Evolutionary conservation across 2,888 invertebrate genomes (phyloP).

Genomic region (Emmelina monodactyla): DNA sequence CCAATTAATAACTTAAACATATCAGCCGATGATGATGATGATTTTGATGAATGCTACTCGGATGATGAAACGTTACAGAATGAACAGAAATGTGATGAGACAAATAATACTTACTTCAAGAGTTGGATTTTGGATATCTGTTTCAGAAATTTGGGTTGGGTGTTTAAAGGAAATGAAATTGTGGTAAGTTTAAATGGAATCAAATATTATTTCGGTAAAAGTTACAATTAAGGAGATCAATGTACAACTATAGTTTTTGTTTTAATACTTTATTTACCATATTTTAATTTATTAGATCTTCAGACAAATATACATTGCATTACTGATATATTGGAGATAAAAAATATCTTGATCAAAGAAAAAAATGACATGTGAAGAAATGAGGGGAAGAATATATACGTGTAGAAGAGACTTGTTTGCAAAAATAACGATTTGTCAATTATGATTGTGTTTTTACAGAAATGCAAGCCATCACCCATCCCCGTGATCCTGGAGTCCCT

Average conservation of each 20-base stretch:
- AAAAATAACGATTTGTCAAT: no score
- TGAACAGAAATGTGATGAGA: constrained; percentile 14
- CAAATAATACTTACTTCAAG: constrained; percentile 37
- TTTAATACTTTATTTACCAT: no score
- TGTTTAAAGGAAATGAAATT: constrained; percentile 32
- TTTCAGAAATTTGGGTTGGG: constrained; percentile 62
- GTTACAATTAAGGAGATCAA: no score
- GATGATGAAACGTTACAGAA: constrained; percentile 44
- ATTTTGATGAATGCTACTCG: constrained; percentile 55
- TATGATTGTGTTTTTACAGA: constrained; percentile 27
- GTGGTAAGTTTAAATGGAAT: constrained; percentile 38
- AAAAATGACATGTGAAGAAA: no score
- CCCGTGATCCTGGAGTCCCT: constrained; percentile 81
- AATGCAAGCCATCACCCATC: constrained; percentile 50
- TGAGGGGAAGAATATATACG: no score
- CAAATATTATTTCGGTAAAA: no score
- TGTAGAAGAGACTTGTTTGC: no score
- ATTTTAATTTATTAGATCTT: no score
- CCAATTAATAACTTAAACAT: constrained; percentile 19
- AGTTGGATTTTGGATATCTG: constrained; percentile 72
- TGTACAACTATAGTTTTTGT: no score
- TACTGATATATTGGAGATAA: background rate
- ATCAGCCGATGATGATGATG: constrained; percentile 36
- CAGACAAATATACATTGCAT: no score
- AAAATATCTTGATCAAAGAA: no score